Evolutionary conservation across 2,888 invertebrate species (phyloP), one percentile per base, ranked within the genome.

Genomic region (Salpingus planirostris): DNA sequence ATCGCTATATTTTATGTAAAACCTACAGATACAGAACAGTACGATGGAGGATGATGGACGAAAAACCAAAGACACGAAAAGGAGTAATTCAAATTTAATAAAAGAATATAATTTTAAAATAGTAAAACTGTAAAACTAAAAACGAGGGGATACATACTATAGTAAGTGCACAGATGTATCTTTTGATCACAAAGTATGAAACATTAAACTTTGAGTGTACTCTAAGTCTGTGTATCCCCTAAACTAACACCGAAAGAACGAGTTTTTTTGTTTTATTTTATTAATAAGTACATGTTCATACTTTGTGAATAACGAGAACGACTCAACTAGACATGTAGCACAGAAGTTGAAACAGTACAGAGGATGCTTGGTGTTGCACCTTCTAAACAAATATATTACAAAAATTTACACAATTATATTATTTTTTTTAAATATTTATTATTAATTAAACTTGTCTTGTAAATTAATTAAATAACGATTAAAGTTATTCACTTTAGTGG

Each of bases 331-430:
- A 56, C 52, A 54, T 50, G 50, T 53, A 57, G 55, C 53, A 55
- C 52, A 54, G 42, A 55, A 53, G 50, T 55, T 51, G 43, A 51
- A 49, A 54, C 52, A 50, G 52, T 51, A 52, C 48, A 48, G 49
- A 47, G 40, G 43, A 41, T 44, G 44, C 44, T 39, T 38, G 42
- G 40, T 43, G 41, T 40, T 38, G 38, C 38, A 43, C 46, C 44
- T 43, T 40, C 46, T 39, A 51, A 52, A 57, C 51, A 60, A 62
- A 60, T 64, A 64, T 65, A 62, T 65, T 65, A 65, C 65, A 65
- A 65, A 65, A 65, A 65, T 65, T 62, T 65, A 65, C 64, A 65
- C 64, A 64, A 62, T 62, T 59, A 61, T 61, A 60, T 57, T 60
- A 59, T 57, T 60, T 60, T n/a, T n/a, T 60, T 60, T 60, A 60